Evolutionary conservation across 2,888 invertebrate genomes (phyloP).

Genomic region (Sphaeridia pumilis): DNA sequence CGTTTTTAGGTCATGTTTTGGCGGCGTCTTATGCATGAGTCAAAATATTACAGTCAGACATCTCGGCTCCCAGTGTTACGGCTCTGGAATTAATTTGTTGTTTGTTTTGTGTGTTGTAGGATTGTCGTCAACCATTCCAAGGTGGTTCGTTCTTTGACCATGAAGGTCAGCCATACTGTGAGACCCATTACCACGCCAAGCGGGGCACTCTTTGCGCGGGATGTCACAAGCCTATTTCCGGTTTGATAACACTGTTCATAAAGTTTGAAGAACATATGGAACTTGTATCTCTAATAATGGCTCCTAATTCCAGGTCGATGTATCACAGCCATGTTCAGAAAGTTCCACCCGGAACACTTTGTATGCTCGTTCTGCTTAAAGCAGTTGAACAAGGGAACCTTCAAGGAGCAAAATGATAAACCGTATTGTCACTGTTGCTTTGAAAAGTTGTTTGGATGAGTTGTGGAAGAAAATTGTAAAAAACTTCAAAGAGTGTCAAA

Average conservation of each 20-base stretch:
- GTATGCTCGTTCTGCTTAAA: slow-evolving; percentile 98
- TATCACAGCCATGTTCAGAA: slow-evolving; percentile 99
- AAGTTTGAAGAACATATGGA: background rate
- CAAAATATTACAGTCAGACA: too few relatives aligned
- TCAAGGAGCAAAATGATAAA: slow-evolving; percentile 97
- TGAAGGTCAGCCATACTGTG: slow-evolving; percentile 95
- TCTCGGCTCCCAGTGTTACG: background rate
- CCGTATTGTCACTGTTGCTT: slow-evolving; percentile 98
- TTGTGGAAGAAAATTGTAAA: too few relatives aligned
- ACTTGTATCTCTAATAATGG: background rate
- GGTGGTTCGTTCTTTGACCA: slow-evolving; percentile 98
- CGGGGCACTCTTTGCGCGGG: slow-evolving; percentile 94
- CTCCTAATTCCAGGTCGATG: slow-evolving; percentile 55
- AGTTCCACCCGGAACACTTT: slow-evolving; percentile 99
- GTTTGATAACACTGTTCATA: slow-evolving; percentile 35
- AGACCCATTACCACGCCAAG: slow-evolving; percentile 96
- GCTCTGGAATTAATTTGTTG: background rate
- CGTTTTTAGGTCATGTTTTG: too few relatives aligned
- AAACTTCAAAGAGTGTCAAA: too few relatives aligned
- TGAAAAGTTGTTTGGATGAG: slow-evolving; percentile 85
- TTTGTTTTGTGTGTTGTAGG: slow-evolving; percentile 51
- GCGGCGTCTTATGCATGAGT: too few relatives aligned
- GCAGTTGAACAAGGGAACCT: slow-evolving; percentile 96
- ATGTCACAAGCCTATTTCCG: slow-evolving; percentile 94
- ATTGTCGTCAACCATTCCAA: slow-evolving; percentile 91